Evolutionary conservation across 1,140 invertebrate genomes (phyloP).

Genomic region (Nixonia krombeini): DNA sequence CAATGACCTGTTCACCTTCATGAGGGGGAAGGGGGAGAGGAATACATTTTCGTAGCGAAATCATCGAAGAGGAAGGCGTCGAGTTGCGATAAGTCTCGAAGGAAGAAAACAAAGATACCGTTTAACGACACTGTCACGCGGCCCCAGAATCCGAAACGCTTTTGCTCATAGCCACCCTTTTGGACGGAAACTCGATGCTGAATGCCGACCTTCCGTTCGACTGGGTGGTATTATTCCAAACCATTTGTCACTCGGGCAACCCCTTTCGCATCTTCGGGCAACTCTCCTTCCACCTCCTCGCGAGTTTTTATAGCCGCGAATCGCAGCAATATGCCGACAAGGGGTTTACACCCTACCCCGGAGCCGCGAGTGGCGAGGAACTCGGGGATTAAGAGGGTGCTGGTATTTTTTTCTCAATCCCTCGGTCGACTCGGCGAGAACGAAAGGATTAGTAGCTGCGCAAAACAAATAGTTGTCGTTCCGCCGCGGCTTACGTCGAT

Average conservation of each 20-base stretch:
- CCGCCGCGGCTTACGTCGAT: conserved; percentile 42
- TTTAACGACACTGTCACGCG: conserved; percentile 62
- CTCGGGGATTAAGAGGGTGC: conserved; percentile 67
- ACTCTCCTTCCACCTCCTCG: conserved; percentile 25
- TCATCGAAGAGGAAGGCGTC: no score
- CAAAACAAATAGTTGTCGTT: conserved; percentile 46
- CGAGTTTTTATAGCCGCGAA: conserved; percentile 70
- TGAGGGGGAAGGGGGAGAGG: no score
- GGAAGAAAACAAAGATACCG: conserved; percentile 61
- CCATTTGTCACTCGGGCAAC: conserved; percentile 70
- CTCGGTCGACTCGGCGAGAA: conserved; percentile 18
- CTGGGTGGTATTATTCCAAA: conserved; percentile 71
- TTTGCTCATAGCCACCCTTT: conserved; percentile 13
- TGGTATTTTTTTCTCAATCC: conserved; percentile 51
- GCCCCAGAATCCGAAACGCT: conserved; percentile 14
- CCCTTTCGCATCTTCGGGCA: conserved; percentile 62
- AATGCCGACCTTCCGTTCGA: conserved; percentile 58
- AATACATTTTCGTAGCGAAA: no score
- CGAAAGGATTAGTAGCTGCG: conserved; percentile 56
- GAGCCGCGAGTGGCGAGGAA: conserved; percentile 26
- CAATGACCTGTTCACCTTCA: no score
- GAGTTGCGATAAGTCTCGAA: conserved; percentile 20
- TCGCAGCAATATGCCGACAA: conserved; percentile 72
- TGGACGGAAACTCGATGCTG: conserved; percentile 55
- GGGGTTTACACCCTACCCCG: conserved; percentile 61